Evolutionary conservation across 1,140 invertebrate species (phyloP).

Genomic region (Vollenhovia emeryi): DNA sequence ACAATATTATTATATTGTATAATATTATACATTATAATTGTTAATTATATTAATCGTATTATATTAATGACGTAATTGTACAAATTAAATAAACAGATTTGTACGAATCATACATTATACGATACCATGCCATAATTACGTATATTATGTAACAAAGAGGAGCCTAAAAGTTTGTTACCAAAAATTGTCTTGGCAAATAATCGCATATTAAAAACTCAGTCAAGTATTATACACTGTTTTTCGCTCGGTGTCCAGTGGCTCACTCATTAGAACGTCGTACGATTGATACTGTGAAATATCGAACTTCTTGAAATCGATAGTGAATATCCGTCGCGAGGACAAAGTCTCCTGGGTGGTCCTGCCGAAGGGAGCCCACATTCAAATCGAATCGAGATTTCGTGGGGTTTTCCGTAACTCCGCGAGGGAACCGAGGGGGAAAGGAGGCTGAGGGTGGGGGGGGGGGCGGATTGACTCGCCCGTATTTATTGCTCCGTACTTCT

Average conservation of each 20-base stretch:
- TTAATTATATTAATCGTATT: background rate
- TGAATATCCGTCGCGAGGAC: constrained; percentile 50
- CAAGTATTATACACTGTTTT: background rate
- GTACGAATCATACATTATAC: background rate
- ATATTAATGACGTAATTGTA: background rate
- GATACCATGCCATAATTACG: background rate
- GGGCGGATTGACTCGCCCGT: constrained; percentile 81
- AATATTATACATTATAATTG: too few species aligned
- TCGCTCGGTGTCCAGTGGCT: background rate
- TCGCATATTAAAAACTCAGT: background rate
- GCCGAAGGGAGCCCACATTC: constrained; percentile 68
- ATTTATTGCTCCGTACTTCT: constrained; percentile 83
- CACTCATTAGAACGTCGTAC: background rate
- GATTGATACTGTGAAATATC: constrained; percentile 3
- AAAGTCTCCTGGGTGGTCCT: constrained; percentile 54
- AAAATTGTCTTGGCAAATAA: background rate
- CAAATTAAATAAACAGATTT: background rate
- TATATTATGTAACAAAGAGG: background rate
- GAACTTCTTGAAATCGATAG: constrained; percentile 42
- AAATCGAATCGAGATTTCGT: constrained; percentile 77
- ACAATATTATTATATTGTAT: too few species aligned
- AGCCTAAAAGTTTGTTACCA: background rate
- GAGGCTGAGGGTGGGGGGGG: constrained; percentile 7
- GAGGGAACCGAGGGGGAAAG: constrained; percentile 32
- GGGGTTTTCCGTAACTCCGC: constrained; percentile 59